Evolutionary conservation across 2,797 vertebrate genomes (phyloP), one percentile per base, ranked within the genome.

Genomic region (Tangara arthus): DNA sequence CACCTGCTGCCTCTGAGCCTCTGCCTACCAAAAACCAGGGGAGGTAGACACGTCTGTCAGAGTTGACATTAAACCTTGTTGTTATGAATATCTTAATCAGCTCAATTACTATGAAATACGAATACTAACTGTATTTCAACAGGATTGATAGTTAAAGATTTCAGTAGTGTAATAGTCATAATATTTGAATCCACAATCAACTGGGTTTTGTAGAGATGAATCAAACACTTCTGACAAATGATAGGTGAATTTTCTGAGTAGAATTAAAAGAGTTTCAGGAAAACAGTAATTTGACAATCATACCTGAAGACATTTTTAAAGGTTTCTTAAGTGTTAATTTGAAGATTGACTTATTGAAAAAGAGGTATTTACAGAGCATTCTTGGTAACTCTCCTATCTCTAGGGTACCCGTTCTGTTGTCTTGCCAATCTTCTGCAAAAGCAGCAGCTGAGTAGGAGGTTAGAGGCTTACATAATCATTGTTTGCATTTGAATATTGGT

Each of bases 21-120:
- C 66, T 79, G 60, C 39, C 3, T 5, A 2, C 0, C 4, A 9
- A 50, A 77, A 76, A 1, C 11, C 42, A 35, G 32, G n/a, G 5
- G 30, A 50, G 44, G 32, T 19, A 73, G 18, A 55, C 16, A 24
- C 22, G 16, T 42, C 41, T 91, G 68, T 61, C 72, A 44, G 52
- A 60, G 64, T 10, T 64, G 56, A 15, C 15, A n/a, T 34, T 23
- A 39, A 83, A 66, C 18, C 32, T 73, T 73, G 60, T 34, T 90
- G 7, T 53, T 63, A 6, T 28, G 24, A 75, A 20, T 83, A 42
- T 64, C 69, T 75, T 69, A 34, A 70, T 73, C 49, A 57, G 41
- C 61, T 75, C 68, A 46, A 59, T 66, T 91, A 19, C 52, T 57
- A 18, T 37, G 56, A 57, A 35, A 26, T 35, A 35, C 18, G 23